Evolutionary conservation across 2,113 vertebrate genomes (phyloP), one percentile per base, ranked within the genome.

Genomic region (Datnioides undecimradiatus): DNA sequence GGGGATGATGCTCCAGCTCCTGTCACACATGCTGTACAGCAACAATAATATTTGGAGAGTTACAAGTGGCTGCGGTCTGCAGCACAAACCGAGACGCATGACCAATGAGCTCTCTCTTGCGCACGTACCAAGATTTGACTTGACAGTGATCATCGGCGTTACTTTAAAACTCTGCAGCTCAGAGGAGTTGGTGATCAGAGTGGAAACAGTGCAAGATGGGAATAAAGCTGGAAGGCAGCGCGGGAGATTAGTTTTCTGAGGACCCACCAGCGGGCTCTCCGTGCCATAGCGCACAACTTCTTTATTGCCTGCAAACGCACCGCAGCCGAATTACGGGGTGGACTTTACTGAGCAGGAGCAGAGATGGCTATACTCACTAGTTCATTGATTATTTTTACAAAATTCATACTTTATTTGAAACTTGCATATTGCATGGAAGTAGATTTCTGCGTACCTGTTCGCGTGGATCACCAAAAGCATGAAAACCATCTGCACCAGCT

Each of bases 401-500:
- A 88, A n/a, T 19, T 91, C 25, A 10, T 93, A 10, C 45, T 94
- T 59, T 85, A 66, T 45, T 33, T 62, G 3, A 84, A 85, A 52
- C 41, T 85, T 5, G 78, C 79, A 8, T 58, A 81, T 9, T 91
- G 94, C 83, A 72, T 82, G 79, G 96, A 97, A 71, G 88, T 79
- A 5, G 96, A 97, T 80, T 85, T 96, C 49, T 97, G 97, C 68
- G 90, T 79, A 62, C 97, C 97, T 29, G 85, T 95, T 45, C 96
- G 93, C 41, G 63, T 96, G 87, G 96, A 96, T 79, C 94, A 91
- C 9, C 94, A 92, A 66, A 87, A 94, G 90, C 93, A 92, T 46
- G 94, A 93, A 16, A 83, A 87, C 6, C 88, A 90, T 77, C 88
- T 92, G 86, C 64, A 87, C 66, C 51, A 79, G 33, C 85, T 80